Evolutionary conservation across 2,888 invertebrate species (phyloP).

Genomic region (Cantharis flavilabris): DNA sequence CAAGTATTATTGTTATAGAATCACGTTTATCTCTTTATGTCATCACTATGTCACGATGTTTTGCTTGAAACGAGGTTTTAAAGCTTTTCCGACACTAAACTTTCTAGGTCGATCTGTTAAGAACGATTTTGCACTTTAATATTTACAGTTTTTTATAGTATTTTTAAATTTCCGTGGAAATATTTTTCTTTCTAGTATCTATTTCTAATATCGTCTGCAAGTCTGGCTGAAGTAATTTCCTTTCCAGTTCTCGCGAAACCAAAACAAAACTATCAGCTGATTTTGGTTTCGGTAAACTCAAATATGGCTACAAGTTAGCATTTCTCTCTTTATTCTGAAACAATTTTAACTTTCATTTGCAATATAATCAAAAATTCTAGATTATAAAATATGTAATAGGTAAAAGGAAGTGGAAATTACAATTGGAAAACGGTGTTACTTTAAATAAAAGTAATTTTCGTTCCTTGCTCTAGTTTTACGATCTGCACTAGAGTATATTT

Average conservation of each 20-base stretch:
- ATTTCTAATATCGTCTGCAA: neutral
- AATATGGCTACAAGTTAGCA: neutral
- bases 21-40: neutral
- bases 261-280: neutral
- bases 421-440: neutral
- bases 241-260: neutral
- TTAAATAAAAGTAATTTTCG: neutral
- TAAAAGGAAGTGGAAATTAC: neutral
- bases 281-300: neutral
- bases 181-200: neutral
- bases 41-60: neutral
- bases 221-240: neutral
- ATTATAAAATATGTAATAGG: neutral
- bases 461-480: neutral
- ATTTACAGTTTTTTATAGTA: neutral
- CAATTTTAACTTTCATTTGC: neutral
- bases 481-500: neutral
- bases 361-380: neutral
- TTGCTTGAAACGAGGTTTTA: neutral
- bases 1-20: neutral
- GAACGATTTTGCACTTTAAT: neutral
- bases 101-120: neutral
- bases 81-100: neutral
- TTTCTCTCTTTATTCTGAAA: neutral
- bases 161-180: neutral